Evolutionary conservation across 2,113 vertebrate species (phyloP).

Genomic region (Falco punctatus): DNA sequence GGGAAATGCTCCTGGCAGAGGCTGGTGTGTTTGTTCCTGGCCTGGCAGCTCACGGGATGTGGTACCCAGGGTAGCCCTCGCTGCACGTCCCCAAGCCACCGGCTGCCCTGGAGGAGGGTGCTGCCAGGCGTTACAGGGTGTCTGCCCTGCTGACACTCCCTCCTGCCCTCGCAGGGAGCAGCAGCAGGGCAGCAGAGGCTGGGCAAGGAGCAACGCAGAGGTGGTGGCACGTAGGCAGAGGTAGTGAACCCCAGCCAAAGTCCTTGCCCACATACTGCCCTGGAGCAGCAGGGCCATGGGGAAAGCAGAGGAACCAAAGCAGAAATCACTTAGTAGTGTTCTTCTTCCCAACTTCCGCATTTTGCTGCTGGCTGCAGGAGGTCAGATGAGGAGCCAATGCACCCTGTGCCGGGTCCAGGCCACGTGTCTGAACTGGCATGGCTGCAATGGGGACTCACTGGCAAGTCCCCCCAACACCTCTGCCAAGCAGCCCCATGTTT

Average conservation of each 20-base stretch:
- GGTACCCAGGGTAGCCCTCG: not conserved
- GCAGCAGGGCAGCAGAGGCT: not conserved
- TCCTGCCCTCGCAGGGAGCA: not conserved
- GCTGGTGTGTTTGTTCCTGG: not conserved
- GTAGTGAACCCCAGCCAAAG: not conserved
- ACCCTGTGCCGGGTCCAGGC: not conserved
- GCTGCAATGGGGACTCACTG: fast-evolving
- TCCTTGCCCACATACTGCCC: not conserved
- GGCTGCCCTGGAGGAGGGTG: not conserved
- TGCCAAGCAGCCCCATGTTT: not conserved
- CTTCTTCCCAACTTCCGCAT: not conserved
- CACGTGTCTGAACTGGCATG: fast-evolving
- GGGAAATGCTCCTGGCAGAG: not conserved
- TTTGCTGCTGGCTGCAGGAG: not conserved
- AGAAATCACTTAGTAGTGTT: not conserved
- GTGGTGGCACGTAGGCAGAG: not conserved
- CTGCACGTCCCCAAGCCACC: not conserved
- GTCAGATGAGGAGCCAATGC: not conserved
- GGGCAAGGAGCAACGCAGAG: not conserved
- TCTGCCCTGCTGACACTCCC: not conserved
- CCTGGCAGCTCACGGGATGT: fast-evolving
- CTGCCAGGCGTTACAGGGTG: fast-evolving
- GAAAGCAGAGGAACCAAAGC: not conserved
- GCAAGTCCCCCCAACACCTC: fast-evolving
- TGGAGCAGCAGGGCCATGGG: fast-evolving